A percentile compares a stretch with the other conserved stretches of the same genome.
Evolutionary conservation across 2,797 vertebrate genomes (phyloP).

Genomic region (Helostoma temminkii): DNA sequence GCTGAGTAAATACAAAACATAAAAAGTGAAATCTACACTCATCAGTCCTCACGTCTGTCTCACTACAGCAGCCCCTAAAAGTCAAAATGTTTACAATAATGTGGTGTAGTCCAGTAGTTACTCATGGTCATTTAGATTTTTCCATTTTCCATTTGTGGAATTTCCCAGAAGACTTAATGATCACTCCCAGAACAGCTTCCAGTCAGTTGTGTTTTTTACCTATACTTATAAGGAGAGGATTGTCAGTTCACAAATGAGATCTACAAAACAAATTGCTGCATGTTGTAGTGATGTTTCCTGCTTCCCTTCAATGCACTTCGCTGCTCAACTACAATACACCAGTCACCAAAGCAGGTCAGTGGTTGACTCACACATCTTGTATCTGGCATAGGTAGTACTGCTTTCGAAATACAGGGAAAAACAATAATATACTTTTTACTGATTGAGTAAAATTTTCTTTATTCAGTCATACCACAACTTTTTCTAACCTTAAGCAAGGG

Average conservation of each 20-base stretch:
- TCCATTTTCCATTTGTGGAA: background rate
- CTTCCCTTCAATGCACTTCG: background rate
- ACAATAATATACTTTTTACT: no score
- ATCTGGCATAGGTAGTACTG: no score
- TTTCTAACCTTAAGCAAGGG: no score
- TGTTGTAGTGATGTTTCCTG: conserved; percentile 1
- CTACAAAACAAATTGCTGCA: background rate
- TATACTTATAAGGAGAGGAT: background rate
- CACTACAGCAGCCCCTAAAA: background rate
- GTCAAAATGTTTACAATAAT: background rate
- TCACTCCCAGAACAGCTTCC: background rate
- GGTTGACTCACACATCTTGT: no score
- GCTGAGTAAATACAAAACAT: conserved; percentile 23
- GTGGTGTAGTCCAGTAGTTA: background rate
- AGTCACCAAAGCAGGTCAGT: background rate
- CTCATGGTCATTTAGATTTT: background rate
- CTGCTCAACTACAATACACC: background rate
- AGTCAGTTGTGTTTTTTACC: background rate
- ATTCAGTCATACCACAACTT: no score
- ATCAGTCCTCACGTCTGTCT: background rate
- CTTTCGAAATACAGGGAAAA: no score
- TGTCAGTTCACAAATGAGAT: conserved; percentile 8
- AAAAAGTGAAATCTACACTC: background rate
- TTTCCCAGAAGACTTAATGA: background rate
- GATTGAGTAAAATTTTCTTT: no score